A percentile compares a stretch with the other conserved stretches of the same genome.
Conservation (phyloP, 2,797 vertebrate genomes). For the Cynodonichthys magdalenae region DNA sequence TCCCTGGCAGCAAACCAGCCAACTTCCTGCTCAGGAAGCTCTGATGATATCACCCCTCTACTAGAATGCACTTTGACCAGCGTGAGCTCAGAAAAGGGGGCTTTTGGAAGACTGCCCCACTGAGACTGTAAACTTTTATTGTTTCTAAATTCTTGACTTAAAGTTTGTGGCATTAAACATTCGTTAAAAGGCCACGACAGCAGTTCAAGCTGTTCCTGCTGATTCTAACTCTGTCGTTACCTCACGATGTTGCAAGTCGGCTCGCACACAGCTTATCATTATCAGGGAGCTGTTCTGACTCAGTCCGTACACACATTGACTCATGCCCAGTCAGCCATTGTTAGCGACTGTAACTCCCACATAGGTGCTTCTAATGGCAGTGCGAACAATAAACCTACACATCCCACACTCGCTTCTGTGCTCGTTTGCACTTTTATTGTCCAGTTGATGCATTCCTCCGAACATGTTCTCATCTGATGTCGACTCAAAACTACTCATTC, state of each 20-base stretch:
- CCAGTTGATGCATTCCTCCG: conserved; percentile 6
- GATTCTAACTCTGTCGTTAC: conserved; percentile 22
- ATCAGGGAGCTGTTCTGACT: conserved; percentile 49
- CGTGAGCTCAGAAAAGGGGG: conserved; percentile 59
- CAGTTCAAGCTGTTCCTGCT: conserved; percentile 15
- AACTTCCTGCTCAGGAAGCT: conserved; percentile 77
- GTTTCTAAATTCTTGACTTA: conserved; percentile 1
- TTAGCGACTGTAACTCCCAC: conserved; percentile 62
- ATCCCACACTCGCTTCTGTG: conserved; percentile 39
- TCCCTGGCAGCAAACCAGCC: conserved; percentile 56
- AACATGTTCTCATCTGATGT: conserved; percentile 5
- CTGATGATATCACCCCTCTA: conserved; percentile 66
- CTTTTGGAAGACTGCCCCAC: conserved; percentile 11
- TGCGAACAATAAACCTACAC: conserved; percentile 61
- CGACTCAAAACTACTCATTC: neutral
- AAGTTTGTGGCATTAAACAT: conserved; percentile 17
- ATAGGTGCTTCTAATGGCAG: conserved; percentile 47
- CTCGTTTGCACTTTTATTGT: conserved; percentile 14
- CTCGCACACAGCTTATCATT: conserved; percentile 10
- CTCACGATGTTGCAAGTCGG: conserved; percentile 3
- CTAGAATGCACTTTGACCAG: conserved; percentile 61
- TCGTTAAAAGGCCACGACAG: neutral
- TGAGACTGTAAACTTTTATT: neutral
- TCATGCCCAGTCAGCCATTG: conserved; percentile 66
- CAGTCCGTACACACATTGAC: conserved; percentile 49